Evolutionary conservation across 2,797 vertebrate genomes (phyloP), one percentile per base, ranked within the genome.

Genomic region (Pelodytes ibericus): DNA sequence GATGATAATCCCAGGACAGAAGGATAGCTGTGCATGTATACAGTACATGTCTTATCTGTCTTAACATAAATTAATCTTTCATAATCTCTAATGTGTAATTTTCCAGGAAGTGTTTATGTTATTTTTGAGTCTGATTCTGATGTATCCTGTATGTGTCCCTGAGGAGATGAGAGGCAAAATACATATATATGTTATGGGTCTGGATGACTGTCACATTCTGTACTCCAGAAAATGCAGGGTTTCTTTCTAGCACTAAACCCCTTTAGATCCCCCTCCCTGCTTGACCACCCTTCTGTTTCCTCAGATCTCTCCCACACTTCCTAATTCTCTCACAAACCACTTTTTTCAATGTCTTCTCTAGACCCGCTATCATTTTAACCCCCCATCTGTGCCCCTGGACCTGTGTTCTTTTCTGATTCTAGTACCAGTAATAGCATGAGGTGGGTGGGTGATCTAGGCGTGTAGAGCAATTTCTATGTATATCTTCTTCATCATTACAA

Each of bases 141-240:
- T 22, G 10, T 24, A 69, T 75, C 65, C 65, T 75, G 65, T 75
- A 41, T 69, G 65, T 56, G 65, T 30, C 65, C 53, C 58, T 5
- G 30, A 56, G 65, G 73, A 75, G 63, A 53, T 1, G 26, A 29
- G 51, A 41, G 41, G 63, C 15, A 66, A 39, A 74, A 47, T 56
- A 22, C 8, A n/a, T n/a, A n/a, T n/a, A n/a, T n/a, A n/a, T n/a
- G n/a, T n/a, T n/a, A n/a, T n/a, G n/a, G n/a, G n/a, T n/a, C n/a
- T n/a, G n/a, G n/a, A n/a, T n/a, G n/a, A n/a, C n/a, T n/a, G n/a
- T n/a, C n/a, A n/a, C n/a, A n/a, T n/a, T n/a, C n/a, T n/a, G n/a
- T n/a, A n/a, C n/a, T n/a, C n/a, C n/a, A n/a, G n/a, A n/a, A n/a
- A n/a, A n/a, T n/a, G n/a, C n/a, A n/a, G n/a, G n/a, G n/a, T n/a